Evolutionary conservation across 1,140 invertebrate genomes (phyloP).

Genomic region (Pollicipes pollicipes): DNA sequence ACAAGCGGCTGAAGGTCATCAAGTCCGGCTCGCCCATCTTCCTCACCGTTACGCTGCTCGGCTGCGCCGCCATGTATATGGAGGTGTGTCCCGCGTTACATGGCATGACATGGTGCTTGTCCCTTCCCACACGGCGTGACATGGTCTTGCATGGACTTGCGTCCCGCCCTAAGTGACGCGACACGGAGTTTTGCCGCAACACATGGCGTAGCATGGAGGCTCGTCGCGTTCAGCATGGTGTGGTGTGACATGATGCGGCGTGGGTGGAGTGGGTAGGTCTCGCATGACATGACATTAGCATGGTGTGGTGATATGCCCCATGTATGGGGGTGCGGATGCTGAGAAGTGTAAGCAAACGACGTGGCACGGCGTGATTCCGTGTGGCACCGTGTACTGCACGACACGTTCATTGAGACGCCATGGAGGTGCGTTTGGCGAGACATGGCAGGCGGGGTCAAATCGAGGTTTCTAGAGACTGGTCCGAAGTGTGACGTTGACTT

Average conservation of each 20-base stretch:
- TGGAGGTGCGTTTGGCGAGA: too few species aligned
- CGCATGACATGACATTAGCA: not conserved
- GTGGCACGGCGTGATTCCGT: too few species aligned
- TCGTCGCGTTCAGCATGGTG: not conserved
- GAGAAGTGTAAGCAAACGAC: too few species aligned
- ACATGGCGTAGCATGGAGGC: not conserved
- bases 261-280: not conserved
- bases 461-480: too few species aligned
- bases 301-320: too few species aligned
- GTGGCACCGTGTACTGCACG: too few species aligned
- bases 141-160: not conserved
- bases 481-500: too few species aligned
- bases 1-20: conserved; percentile 60
- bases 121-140: too few species aligned
- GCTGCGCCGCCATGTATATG: conserved; percentile 74
- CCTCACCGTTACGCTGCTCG: conserved; percentile 63
- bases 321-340: too few species aligned
- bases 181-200: not conserved
- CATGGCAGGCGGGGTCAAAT: too few species aligned
- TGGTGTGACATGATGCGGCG: not conserved
- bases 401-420: too few species aligned
- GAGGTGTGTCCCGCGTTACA: conserved; percentile 38
- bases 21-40: conserved; percentile 80
- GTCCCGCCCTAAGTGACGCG: too few species aligned
- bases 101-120: not conserved